phyloP scores from a whole-genome alignment of 2,888 invertebrate species.

The Acanthococcus lagerstroemiae region DNA sequence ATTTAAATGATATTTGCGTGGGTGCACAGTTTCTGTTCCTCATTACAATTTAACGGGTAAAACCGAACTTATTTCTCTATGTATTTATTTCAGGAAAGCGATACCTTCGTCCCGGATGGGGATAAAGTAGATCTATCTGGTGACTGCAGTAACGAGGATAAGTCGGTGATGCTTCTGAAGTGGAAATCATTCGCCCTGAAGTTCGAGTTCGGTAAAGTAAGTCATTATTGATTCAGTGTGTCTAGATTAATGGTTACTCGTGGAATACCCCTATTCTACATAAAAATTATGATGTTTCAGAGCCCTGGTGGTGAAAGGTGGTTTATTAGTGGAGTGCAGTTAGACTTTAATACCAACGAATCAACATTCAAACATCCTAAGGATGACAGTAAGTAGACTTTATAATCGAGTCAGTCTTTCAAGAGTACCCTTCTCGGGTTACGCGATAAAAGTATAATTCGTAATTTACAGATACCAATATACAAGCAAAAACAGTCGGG shows the following conservation, averaged over 20 bases:
- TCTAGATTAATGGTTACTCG: background rate
- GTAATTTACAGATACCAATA: constrained; percentile 40
- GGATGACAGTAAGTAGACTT: constrained; percentile 44
- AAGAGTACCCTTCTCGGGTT: too few species aligned
- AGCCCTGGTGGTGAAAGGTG: constrained; percentile 81
- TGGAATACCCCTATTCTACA: background rate
- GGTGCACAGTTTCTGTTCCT: background rate
- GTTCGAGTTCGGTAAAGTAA: constrained; percentile 71
- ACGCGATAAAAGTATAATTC: too few species aligned
- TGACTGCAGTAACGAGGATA: constrained; percentile 63
- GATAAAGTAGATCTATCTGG: constrained; percentile 54
- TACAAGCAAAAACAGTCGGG: constrained; percentile 45
- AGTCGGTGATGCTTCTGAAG: constrained; percentile 57
- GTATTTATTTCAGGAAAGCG: constrained; percentile 50
- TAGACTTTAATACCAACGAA: constrained; percentile 57
- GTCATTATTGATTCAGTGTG: constrained; percentile 15
- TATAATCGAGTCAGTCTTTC: too few species aligned
- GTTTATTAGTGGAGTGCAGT: constrained; percentile 68
- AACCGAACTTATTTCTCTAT: background rate
- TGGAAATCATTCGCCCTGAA: constrained; percentile 62
- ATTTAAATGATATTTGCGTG: background rate
- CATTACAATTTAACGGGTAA: background rate
- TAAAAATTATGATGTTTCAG: constrained; percentile 39
- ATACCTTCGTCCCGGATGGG: constrained; percentile 63
- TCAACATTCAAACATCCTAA: constrained; percentile 45